These are phyloP conservation scores for Dromaius novaehollandiae DNA, from an alignment of 2,113 vertebrate species.

Conservation along the genomic window DNA sequence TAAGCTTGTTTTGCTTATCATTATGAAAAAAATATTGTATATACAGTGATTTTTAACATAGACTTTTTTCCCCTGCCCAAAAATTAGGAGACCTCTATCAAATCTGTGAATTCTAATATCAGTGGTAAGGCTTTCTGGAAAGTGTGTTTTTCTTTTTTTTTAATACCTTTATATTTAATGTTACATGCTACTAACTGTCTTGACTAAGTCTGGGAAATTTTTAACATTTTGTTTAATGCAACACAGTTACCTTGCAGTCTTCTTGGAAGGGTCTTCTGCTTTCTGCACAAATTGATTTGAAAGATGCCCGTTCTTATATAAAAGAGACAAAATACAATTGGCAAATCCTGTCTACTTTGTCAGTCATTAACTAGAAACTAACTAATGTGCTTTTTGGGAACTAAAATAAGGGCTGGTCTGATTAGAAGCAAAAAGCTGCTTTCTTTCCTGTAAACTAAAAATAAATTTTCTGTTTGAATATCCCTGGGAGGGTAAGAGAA, in stretches of 20 bases:
- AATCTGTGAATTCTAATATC: background rate
- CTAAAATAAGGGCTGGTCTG: background rate
- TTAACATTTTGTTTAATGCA: background rate
- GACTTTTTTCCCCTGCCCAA: background rate
- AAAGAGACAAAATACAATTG: background rate
- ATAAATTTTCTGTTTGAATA: background rate
- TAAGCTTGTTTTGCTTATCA: background rate
- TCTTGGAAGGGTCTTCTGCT: background rate
- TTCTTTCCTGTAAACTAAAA: background rate
- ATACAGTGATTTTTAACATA: background rate
- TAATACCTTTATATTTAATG: background rate
- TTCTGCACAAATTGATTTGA: background rate
- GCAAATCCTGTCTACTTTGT: background rate
- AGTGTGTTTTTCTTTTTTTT: background rate
- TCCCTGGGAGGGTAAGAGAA: background rate
- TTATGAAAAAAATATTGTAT: background rate
- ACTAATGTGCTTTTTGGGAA: background rate
- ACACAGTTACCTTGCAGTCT: background rate
- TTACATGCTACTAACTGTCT: background rate
- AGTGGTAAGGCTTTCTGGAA: slow-evolving; percentile 25
- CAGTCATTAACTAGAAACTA: background rate
- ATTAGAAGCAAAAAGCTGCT: background rate
- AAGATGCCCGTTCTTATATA: background rate
- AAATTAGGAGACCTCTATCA: background rate
- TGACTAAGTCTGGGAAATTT: background rate